Conservation (phyloP, 2,113 vertebrate genomes). For the Sapayoa aenigma region DNA sequence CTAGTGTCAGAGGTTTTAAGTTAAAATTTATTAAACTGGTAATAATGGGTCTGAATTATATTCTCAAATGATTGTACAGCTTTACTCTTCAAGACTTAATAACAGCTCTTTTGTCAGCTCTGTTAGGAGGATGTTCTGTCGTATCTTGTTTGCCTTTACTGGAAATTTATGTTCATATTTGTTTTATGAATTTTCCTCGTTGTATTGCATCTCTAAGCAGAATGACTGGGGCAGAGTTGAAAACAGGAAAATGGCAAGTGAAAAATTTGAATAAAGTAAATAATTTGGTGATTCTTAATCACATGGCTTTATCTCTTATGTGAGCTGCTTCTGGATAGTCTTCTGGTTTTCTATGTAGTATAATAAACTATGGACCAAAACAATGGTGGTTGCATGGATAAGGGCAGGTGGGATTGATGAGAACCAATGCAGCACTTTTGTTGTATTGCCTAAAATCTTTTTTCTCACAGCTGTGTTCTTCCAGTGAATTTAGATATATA, state of each 20-base stretch:
- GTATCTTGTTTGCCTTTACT: not conserved
- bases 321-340: not conserved
- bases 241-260: not conserved
- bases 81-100: not conserved
- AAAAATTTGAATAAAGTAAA: not conserved
- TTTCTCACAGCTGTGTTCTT: not conserved
- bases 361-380: not conserved
- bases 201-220: not conserved
- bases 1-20: not conserved
- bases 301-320: not conserved
- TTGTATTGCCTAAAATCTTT: not conserved
- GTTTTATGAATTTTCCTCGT: rapidly evolving
- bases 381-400: not conserved
- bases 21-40: not conserved
- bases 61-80: not conserved
- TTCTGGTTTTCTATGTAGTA: not conserved
- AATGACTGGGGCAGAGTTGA: not conserved
- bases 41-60: not conserved
- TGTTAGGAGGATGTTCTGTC: not conserved
- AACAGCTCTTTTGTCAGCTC: not conserved
- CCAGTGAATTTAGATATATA: not conserved
- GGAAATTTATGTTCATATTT: not conserved
- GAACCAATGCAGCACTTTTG: not conserved
- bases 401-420: not conserved
- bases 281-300: not conserved